Evolutionary conservation across 2,888 invertebrate genomes (phyloP), one percentile per base, ranked within the genome.

Genomic region (Eretmocerus hayati): DNA sequence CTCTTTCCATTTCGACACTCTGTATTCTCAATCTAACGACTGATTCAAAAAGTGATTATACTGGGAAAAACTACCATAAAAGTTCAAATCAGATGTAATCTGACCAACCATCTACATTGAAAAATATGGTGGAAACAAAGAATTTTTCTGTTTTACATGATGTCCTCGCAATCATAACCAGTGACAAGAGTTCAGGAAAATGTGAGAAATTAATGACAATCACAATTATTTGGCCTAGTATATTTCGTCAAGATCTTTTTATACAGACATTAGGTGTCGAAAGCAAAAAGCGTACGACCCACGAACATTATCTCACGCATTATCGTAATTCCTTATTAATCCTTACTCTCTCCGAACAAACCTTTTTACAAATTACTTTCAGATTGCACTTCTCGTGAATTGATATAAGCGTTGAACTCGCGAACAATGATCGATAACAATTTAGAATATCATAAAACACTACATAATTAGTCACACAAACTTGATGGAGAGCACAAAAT

Each of bases 201-300:
- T n/a, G n/a, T 15, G 41, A 37, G 9, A 37, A 43, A 4, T 40
- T 18, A 46, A 15, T 48, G 38, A 47, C 39, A 46, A 35, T 20
- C 48, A 52, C 39, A 45, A 33, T 9, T 42, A 23, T 52, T 52
- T 54, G 54, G 50, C 53, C 53, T 56, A 56, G 53, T 56, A 52
- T 56, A 54, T 54, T 56, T 56, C 38, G 45, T 54, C 44, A 53
- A 53, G 53, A 49, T 56, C 47, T 49, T 51, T 53, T 52, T 54
- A 52, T 53, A 56, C 53, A 56, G 52, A 56, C 48, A 54, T 53
- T 41, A 49, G 54, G 53, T 49, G 40, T 54, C 54, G 51, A 53
- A 49, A 56, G 50, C 53, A 49, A 49, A 44, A 43, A 52, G 52
- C 52, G 50, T 49, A 49, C 52, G 54, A 54, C 49, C 52, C 56